These are phyloP conservation scores for Eustalomyia histrio DNA, from an alignment of 2,888 invertebrate genomes.

Conservation along the genomic window DNA sequence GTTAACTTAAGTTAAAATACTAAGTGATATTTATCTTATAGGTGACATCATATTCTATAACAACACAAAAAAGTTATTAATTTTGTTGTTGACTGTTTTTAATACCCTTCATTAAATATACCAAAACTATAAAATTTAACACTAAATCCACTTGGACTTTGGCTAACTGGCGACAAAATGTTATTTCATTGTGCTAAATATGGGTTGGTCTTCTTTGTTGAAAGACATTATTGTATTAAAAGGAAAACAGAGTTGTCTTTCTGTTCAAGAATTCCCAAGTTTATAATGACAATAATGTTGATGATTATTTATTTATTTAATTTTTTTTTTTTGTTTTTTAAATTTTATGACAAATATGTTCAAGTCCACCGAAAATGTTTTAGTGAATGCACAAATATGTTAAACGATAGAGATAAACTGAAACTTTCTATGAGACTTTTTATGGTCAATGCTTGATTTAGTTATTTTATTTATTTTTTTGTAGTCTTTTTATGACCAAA, in stretches of 20 bases:
- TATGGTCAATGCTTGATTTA: conserved; percentile 25
- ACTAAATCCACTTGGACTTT: too few species aligned
- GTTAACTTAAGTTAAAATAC: neutral
- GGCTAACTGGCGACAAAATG: neutral
- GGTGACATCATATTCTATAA: conserved; percentile 35
- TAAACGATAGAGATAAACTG: conserved; percentile 9
- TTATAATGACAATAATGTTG: neutral
- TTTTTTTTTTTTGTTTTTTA: too few species aligned
- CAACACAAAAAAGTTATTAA: conserved; percentile 29
- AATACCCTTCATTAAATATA: neutral
- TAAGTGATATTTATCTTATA: conserved; percentile 15
- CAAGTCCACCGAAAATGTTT: neutral
- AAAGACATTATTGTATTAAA: neutral
- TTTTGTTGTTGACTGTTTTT: neutral
- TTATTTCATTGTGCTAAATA: conserved; percentile 12
- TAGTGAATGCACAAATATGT: neutral
- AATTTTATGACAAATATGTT: neutral
- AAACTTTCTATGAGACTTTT: conserved; percentile 33
- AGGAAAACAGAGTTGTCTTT: neutral
- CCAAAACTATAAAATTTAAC: too few species aligned
- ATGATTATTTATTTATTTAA: neutral
- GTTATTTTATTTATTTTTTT: neutral
- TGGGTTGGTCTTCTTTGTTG: conserved; percentile 33
- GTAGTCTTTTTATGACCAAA: neutral
- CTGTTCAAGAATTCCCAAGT: neutral